Evolutionary conservation across 2,113 vertebrate species (phyloP).

Genomic region (Megaleporinus macrocephalus): DNA sequence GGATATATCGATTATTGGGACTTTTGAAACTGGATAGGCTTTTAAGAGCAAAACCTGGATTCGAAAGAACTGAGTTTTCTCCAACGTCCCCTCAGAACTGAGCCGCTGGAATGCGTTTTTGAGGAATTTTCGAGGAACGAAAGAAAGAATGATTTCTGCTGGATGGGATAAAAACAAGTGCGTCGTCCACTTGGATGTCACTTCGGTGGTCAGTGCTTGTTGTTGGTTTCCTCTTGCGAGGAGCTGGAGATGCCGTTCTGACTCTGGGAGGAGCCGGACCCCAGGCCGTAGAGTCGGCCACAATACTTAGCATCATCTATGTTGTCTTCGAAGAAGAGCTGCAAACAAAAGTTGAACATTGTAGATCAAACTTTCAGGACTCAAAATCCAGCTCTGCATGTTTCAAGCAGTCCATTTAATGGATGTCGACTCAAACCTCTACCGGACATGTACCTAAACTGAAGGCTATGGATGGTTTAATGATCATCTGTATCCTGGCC

Average conservation of each 20-base stretch:
- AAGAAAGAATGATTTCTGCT: constrained; percentile 51
- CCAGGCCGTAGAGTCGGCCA: constrained; percentile 93
- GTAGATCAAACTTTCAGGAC: background rate
- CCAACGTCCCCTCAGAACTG: constrained; percentile 36
- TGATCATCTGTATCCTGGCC: too few species aligned
- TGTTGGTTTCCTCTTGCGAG: constrained; percentile 78
- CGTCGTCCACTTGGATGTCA: constrained; percentile 53
- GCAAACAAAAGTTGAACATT: constrained; percentile 33
- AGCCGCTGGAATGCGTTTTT: constrained; percentile 23
- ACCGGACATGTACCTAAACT: background rate
- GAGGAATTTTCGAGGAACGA: constrained; percentile 13
- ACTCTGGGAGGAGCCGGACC: constrained; percentile 91
- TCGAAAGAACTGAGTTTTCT: constrained; percentile 13
- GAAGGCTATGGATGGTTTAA: background rate
- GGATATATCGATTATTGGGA: constrained; percentile 17
- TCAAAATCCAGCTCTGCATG: background rate
- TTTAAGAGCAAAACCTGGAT: constrained; percentile 24
- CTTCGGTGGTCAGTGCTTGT: constrained; percentile 78
- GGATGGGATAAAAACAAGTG: constrained; percentile 75
- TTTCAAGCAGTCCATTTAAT: background rate
- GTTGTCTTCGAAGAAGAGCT: constrained; percentile 99
- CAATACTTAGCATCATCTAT: constrained; percentile 99
- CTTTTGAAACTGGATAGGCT: background rate
- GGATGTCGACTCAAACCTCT: too few species aligned
- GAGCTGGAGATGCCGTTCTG: constrained; percentile 86